These are phyloP conservation scores for Tupaia tana DNA, from an alignment of 2,113 vertebrate genomes.

Conservation along the genomic window DNA sequence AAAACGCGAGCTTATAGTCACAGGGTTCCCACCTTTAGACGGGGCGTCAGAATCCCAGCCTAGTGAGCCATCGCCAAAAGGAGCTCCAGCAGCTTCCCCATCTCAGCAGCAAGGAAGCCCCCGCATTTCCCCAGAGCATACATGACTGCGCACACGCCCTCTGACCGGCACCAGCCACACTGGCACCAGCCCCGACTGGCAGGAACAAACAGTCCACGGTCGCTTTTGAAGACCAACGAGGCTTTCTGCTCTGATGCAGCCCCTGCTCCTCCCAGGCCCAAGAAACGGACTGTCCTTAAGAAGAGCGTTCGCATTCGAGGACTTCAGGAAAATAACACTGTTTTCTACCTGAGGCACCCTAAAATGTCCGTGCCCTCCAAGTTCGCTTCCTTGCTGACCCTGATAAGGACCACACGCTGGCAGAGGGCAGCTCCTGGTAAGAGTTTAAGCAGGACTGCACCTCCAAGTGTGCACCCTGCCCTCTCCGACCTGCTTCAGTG, in stretches of 20 bases:
- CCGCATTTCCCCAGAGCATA: background rate
- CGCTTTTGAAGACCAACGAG: background rate
- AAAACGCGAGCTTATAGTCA: background rate
- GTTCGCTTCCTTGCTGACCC: background rate
- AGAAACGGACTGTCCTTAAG: background rate
- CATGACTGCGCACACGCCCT: background rate
- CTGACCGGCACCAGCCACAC: background rate
- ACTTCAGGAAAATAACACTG: background rate
- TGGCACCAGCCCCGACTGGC: background rate
- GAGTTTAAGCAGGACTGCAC: background rate
- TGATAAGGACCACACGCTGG: background rate
- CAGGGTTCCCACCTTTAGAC: background rate
- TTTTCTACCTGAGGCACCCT: background rate
- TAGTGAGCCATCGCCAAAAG: background rate
- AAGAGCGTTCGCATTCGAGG: background rate
- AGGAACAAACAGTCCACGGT: background rate
- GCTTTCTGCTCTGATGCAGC: background rate
- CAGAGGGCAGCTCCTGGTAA: background rate
- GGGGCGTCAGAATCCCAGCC: background rate
- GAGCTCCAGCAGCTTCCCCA: background rate
- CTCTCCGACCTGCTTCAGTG: background rate
- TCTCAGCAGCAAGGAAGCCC: background rate
- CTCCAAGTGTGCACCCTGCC: background rate
- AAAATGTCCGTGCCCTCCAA: background rate
- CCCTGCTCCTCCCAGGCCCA: background rate